phyloP scores from a whole-genome alignment of 2,113 vertebrate genomes.

The Nansenia antarctica region DNA sequence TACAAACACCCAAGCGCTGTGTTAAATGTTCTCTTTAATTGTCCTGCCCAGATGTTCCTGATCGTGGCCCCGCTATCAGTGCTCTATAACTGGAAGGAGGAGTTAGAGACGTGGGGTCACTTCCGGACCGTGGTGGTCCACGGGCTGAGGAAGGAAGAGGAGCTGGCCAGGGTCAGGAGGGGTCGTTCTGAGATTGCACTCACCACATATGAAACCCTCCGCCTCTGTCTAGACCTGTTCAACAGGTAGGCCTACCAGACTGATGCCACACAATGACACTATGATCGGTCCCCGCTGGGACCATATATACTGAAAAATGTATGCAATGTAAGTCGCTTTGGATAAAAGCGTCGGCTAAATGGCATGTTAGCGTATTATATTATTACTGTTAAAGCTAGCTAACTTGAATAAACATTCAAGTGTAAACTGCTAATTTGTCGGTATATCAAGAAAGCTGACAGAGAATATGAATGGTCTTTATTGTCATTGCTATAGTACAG shows the following conservation, averaged over 20 bases:
- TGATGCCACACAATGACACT: background rate
- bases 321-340: no score
- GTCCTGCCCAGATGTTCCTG: conserved; percentile 82
- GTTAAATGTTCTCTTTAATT: background rate
- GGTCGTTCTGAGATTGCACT: conserved; percentile 89
- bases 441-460: no score
- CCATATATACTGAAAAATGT: no score
- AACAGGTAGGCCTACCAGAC: conserved; percentile 79
- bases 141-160: conserved; percentile 86
- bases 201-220: conserved; percentile 90
- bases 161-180: conserved; percentile 84
- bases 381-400: no score
- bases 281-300: no score
- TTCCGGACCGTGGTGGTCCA: conserved; percentile 87
- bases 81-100: conserved; percentile 96
- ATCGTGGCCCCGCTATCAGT: conserved; percentile 95
- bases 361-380: no score
- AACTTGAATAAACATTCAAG: no score
- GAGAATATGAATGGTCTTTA: no score
- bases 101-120: conserved; percentile 94
- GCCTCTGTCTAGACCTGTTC: conserved; percentile 86
- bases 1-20: background rate
- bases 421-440: no score
- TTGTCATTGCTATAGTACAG: no score
- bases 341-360: no score